phyloP scores from a whole-genome alignment of 1,140 invertebrate genomes.

The Pseudoatta argentina region DNA sequence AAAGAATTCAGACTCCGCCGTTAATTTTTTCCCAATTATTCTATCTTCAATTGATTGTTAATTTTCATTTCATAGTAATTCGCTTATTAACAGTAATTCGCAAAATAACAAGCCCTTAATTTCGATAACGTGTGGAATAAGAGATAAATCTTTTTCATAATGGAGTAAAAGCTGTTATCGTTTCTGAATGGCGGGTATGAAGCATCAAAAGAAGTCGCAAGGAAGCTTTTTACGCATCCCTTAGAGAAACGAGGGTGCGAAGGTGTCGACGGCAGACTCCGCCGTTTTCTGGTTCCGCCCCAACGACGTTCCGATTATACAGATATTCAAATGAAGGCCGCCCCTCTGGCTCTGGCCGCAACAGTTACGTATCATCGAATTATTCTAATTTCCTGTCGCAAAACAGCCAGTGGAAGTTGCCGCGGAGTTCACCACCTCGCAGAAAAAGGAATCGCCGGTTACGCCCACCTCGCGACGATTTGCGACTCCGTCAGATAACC shows the following conservation, averaged over 20 bases:
- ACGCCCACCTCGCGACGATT: conserved; percentile 68
- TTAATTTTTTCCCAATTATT: too few relatives aligned
- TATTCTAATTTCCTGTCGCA: conserved; percentile 85
- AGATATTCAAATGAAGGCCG: conserved; percentile 84
- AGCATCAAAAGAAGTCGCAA: conserved; percentile 64
- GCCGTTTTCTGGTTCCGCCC: conserved; percentile 84
- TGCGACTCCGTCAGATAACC: conserved; percentile 68
- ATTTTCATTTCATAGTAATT: neutral
- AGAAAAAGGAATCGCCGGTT: conserved; percentile 70
- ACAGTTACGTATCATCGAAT: conserved; percentile 87
- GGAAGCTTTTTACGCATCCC: conserved; percentile 78
- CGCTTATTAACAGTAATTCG: too few relatives aligned
- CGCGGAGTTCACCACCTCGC: conserved; percentile 62
- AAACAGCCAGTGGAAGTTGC: conserved; percentile 77
- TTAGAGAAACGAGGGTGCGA: conserved; percentile 72
- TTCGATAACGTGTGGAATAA: neutral
- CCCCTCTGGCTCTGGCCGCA: conserved; percentile 82
- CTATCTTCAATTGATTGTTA: too few relatives aligned
- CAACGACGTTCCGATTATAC: conserved; percentile 86
- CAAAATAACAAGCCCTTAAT: neutral
- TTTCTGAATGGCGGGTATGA: neutral
- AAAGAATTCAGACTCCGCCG: neutral
- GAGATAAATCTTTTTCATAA: neutral
- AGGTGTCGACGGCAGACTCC: conserved; percentile 80
- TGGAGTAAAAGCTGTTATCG: conserved; percentile 1